Conservation (phyloP, 2,113 vertebrate species). For the Oncorhynchus nerka region DNA sequence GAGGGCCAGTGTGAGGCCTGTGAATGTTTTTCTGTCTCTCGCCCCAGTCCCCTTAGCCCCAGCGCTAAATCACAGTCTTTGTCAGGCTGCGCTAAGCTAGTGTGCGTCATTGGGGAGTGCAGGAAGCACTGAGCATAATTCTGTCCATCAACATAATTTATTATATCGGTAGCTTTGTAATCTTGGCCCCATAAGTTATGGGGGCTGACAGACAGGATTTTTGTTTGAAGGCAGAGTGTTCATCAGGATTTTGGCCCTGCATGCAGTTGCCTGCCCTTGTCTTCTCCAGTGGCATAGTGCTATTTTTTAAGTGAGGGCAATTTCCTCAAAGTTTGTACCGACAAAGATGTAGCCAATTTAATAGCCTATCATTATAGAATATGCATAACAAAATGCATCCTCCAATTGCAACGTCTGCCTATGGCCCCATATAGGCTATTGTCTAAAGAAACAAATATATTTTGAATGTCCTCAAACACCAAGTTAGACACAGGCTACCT, state of each 20-base stretch:
- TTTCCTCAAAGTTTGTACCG: too few species aligned
- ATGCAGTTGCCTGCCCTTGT: conserved; percentile 63
- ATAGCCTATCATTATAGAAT: too few species aligned
- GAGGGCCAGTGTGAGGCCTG: conserved; percentile 88
- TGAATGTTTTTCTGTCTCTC: conserved; percentile 70
- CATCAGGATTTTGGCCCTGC: conserved; percentile 84
- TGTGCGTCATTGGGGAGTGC: conserved; percentile 96
- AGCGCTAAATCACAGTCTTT: conserved; percentile 95
- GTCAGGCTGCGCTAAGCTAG: conserved; percentile 92
- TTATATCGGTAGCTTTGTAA: conserved; percentile 98
- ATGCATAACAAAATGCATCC: too few species aligned
- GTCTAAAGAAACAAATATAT: too few species aligned
- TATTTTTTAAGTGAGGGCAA: too few species aligned
- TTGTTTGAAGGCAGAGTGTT: conserved; percentile 86
- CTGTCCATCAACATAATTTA: conserved; percentile 99
- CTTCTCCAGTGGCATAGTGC: conserved; percentile 39
- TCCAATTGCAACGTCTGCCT: too few species aligned
- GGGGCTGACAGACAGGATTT: conserved; percentile 94
- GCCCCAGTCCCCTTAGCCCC: conserved; percentile 30
- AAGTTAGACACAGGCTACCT: too few species aligned
- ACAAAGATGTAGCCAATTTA: too few species aligned
- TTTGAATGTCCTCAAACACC: too few species aligned
- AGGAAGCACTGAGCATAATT: conserved; percentile 98
- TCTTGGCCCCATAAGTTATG: conserved; percentile 89
- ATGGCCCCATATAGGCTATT: too few species aligned